Conservation (phyloP, 2,888 invertebrate genomes). For the Athripsodes cinereus region DNA sequence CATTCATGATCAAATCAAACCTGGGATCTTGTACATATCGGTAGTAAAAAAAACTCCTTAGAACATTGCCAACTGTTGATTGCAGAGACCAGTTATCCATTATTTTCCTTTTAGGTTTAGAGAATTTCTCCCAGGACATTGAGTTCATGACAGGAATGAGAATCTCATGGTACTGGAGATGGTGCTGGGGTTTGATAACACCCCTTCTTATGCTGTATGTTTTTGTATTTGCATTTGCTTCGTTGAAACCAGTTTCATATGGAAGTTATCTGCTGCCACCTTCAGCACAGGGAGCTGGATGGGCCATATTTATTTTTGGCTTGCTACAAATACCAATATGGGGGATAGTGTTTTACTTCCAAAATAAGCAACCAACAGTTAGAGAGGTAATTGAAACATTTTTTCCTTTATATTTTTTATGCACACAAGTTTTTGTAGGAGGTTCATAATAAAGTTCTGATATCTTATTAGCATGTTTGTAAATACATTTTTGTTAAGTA, state of each 20-base stretch:
- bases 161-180: slow-evolving; percentile 67
- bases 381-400: slow-evolving; percentile 30
- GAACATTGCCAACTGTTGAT: no score
- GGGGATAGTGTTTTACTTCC: slow-evolving; percentile 36
- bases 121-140: slow-evolving; percentile 63
- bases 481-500: no score
- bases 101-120: slow-evolving; percentile 52
- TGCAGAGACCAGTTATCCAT: no score
- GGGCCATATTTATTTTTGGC: slow-evolving; percentile 45
- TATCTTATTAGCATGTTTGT: no score
- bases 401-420: neutral
- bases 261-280: slow-evolving; percentile 54
- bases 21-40: no score
- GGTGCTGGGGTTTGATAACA: slow-evolving; percentile 72
- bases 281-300: slow-evolving; percentile 58
- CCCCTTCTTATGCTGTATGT: slow-evolving; percentile 66
- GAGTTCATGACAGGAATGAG: slow-evolving; percentile 73
- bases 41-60: no score
- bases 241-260: slow-evolving; percentile 56
- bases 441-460: no score
- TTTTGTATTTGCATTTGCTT: slow-evolving; percentile 62
- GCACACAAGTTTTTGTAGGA: no score
- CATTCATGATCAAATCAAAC: no score
- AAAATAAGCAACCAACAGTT: slow-evolving; percentile 23
- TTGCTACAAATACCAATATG: slow-evolving; percentile 47